A percentile compares a stretch with the other conserved stretches of the same genome.
Evolutionary conservation across 2,113 vertebrate genomes (phyloP).

Genomic region (Corvus moneduloides): DNA sequence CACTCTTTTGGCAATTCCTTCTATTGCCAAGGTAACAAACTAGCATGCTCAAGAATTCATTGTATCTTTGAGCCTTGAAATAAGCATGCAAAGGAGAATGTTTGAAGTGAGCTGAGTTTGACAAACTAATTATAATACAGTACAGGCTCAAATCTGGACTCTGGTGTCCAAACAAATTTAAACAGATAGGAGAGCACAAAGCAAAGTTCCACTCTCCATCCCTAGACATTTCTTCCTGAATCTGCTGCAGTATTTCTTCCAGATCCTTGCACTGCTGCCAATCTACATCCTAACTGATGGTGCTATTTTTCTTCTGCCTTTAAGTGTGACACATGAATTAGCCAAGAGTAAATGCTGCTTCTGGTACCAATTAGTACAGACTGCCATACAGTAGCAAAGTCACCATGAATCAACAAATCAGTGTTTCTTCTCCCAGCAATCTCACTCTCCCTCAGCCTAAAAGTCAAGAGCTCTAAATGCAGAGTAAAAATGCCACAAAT

Average conservation of each 20-base stretch:
- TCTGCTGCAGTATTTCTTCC: background rate
- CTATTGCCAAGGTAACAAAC: constrained; percentile 59
- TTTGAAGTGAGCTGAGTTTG: background rate
- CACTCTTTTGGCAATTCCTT: background rate
- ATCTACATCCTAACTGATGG: background rate
- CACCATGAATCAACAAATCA: background rate
- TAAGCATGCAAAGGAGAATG: background rate
- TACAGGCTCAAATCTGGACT: background rate
- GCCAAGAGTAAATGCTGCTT: background rate
- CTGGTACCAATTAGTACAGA: constrained; percentile 6
- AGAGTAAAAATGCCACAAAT: background rate
- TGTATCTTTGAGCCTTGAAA: background rate
- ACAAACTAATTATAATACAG: background rate
- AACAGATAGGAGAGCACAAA: background rate
- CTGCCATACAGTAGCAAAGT: background rate
- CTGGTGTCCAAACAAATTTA: background rate
- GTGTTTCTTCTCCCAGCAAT: background rate
- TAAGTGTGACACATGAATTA: background rate
- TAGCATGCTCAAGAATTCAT: background rate
- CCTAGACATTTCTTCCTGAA: background rate
- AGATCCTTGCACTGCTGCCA: background rate
- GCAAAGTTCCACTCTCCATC: background rate
- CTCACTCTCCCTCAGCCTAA: background rate
- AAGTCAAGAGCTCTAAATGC: background rate
- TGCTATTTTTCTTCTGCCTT: background rate